Conservation (phyloP, 1,140 invertebrate genomes). For the Stegodyphus mimosarum region DNA sequence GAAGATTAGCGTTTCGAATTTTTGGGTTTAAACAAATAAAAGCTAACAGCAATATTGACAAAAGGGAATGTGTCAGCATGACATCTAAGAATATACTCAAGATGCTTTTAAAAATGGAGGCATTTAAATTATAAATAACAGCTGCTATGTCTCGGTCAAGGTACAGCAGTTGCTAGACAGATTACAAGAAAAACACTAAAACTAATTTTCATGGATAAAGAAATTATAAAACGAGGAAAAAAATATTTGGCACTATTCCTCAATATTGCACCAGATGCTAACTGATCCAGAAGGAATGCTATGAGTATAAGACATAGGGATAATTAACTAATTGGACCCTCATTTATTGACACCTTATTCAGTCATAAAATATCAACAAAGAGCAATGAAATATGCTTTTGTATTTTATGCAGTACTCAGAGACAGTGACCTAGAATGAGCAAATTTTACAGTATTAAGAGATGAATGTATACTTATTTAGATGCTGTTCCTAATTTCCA, state of each 20-base stretch:
- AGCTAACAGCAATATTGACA: too few relatives aligned
- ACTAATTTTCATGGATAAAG: slow-evolving; percentile 28
- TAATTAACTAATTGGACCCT: slow-evolving; percentile 59
- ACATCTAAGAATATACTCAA: too few relatives aligned
- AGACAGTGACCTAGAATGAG: slow-evolving; percentile 22
- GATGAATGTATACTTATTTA: background rate
- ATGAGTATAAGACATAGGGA: slow-evolving; percentile 28
- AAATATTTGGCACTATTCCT: slow-evolving; percentile 58
- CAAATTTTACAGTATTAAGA: background rate
- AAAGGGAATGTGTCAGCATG: too few relatives aligned
- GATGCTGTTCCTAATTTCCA: slow-evolving; percentile 12
- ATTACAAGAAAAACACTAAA: slow-evolving; percentile 12
- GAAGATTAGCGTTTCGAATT: too few relatives aligned
- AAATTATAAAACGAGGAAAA: slow-evolving; percentile 39
- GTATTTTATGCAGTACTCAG: slow-evolving; percentile 5
- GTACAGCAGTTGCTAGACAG: slow-evolving; percentile 4
- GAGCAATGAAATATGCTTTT: slow-evolving; percentile 8
- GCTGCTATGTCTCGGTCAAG: background rate
- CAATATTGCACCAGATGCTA: slow-evolving; percentile 57
- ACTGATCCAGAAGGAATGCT: slow-evolving; percentile 54
- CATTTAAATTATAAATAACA: too few relatives aligned
- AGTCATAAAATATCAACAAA: slow-evolving; percentile 28
- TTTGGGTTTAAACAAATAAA: too few relatives aligned
- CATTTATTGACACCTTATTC: slow-evolving; percentile 38
- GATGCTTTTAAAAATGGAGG: too few relatives aligned